Conservation (phyloP, 2,797 vertebrate genomes). For the Pteronotus mesoamericanus region DNA sequence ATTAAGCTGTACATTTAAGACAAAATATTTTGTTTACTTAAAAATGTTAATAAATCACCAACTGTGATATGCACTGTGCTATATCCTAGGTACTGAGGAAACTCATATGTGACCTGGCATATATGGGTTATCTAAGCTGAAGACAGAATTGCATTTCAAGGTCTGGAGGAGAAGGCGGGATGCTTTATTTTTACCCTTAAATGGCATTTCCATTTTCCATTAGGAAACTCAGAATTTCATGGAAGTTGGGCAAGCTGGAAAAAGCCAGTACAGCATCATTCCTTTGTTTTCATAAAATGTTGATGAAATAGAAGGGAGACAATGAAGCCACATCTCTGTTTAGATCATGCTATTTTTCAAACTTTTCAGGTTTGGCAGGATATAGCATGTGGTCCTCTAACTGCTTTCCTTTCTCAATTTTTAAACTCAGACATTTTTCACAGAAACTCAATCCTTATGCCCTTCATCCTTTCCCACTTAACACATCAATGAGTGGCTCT, state of each 20-base stretch:
- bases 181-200: not conserved
- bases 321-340: not conserved
- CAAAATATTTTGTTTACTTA: not conserved
- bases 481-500: slow-evolving; percentile 38
- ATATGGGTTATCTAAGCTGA: not conserved
- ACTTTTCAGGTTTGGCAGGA: not conserved
- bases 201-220: not conserved
- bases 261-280: not conserved
- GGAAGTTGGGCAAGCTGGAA: not conserved
- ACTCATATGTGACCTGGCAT: not conserved
- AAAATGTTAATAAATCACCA: not conserved
- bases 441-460: slow-evolving; percentile 57
- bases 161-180: not conserved
- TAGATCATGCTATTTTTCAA: not conserved
- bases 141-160: not conserved
- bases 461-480: slow-evolving; percentile 50
- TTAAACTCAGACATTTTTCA: slow-evolving; percentile 31
- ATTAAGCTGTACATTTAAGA: not conserved
- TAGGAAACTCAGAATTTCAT: not conserved
- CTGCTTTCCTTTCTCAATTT: slow-evolving; percentile 15
- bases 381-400: not conserved
- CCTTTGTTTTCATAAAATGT: not conserved
- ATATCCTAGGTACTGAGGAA: not conserved
- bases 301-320: not conserved
- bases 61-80: not conserved